A percentile compares a stretch with the other conserved stretches of the same genome.
phyloP scores from a whole-genome alignment of 2,888 invertebrate species.

The Oscheius sp. region DNA sequence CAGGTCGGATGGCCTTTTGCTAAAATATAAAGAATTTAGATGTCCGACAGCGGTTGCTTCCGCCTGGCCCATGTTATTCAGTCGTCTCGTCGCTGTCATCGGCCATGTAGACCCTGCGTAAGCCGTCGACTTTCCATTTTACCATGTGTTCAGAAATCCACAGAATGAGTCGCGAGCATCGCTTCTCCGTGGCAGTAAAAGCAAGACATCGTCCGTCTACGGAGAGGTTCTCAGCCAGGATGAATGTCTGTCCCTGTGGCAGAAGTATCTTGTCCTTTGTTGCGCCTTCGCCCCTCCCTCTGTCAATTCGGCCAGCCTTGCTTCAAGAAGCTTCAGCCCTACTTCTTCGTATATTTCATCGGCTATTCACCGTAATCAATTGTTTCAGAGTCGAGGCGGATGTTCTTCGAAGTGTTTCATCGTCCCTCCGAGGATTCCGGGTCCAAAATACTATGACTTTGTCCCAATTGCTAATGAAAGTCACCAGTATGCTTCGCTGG shows the following conservation, averaged over 20 bases:
- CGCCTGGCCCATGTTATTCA: slow-evolving; percentile 95
- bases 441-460: slow-evolving; percentile 42
- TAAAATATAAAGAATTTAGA: neutral
- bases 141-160: slow-evolving; percentile 79
- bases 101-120: slow-evolving; percentile 87
- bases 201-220: slow-evolving; percentile 67
- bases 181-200: slow-evolving; percentile 81
- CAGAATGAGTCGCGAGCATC: slow-evolving; percentile 96
- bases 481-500: slow-evolving; percentile 85
- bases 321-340: slow-evolving; percentile 89
- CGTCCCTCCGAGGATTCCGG: slow-evolving; percentile 46
- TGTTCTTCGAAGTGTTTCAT: slow-evolving; percentile 55
- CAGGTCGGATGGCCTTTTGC: too few species aligned
- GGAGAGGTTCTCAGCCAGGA: slow-evolving; percentile 77
- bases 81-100: slow-evolving; percentile 88
- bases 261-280: slow-evolving; percentile 86
- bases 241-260: slow-evolving; percentile 91
- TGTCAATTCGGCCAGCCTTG: slow-evolving; percentile 45
- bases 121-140: slow-evolving; percentile 20
- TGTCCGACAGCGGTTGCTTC: slow-evolving; percentile 81
- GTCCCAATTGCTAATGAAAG: slow-evolving; percentile 49
- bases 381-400: slow-evolving; percentile 55
- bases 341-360: slow-evolving; percentile 50
- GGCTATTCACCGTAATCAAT: too few species aligned
- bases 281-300: slow-evolving; percentile 91